Evolutionary conservation across 2,113 vertebrate genomes (phyloP).

Genomic region (Otus sunia): DNA sequence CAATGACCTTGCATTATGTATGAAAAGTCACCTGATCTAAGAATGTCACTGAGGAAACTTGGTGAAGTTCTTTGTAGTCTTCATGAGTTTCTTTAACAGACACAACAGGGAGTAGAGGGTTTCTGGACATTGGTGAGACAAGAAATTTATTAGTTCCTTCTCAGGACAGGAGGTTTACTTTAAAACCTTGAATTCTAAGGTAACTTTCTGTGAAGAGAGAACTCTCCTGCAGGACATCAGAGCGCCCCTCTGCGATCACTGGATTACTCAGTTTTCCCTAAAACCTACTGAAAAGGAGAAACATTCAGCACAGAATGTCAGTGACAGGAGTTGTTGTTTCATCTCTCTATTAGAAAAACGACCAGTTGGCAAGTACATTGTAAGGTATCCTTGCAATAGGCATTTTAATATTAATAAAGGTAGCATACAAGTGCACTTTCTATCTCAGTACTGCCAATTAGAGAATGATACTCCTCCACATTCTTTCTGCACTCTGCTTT

Average conservation of each 20-base stretch:
- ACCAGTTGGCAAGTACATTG: conserved; percentile 9
- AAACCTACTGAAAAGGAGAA: not conserved
- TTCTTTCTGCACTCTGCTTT: not conserved
- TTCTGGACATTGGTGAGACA: not conserved
- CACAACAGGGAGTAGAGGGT: not conserved
- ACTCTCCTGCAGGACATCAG: not conserved
- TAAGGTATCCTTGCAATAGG: conserved; percentile 3
- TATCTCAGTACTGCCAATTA: conserved; percentile 28
- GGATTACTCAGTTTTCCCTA: not conserved
- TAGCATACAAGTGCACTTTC: not conserved
- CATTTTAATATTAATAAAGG: conserved; percentile 59
- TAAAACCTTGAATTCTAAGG: not conserved
- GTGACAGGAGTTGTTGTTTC: not conserved
- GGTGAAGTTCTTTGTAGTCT: not conserved
- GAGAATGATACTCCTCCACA: conserved; percentile 12
- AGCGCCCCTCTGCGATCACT: not conserved
- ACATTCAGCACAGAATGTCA: not conserved
- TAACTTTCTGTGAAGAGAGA: not conserved
- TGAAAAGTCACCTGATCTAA: not conserved
- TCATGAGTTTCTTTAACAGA: not conserved
- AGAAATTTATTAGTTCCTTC: not conserved
- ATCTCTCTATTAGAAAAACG: conserved; percentile 9
- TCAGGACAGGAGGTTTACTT: not conserved
- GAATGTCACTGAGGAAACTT: not conserved
- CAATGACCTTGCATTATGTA: not conserved